Base-by-base conservation (phyloP, 2,888 invertebrate species). In the Augiades crinisus region DNA sequence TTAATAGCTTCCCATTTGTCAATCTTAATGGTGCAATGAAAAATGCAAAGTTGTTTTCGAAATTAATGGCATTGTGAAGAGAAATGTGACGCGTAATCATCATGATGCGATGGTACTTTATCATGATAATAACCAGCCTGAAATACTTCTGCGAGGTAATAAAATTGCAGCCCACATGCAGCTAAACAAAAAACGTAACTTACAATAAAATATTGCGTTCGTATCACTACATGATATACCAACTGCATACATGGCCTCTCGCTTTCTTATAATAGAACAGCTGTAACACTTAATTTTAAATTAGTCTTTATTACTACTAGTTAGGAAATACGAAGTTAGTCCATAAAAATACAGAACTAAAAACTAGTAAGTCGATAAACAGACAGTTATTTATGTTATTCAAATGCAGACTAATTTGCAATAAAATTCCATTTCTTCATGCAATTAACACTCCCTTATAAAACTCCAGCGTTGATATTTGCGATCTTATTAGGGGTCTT, bases 21-120 rank as follows among this genome's bases (percentile, higher is more conserved):
- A 50, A 44, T 50, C 50, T 50, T 50, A 50, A 50, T 50, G 43
- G 37, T 16, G 36, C 43, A 50, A 37, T 50, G 43, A 50, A 50
- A 50, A 50, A 50, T 44, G 50, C 50, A 50, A 47, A 47, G 43
- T 50, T 36, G 50, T 50, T 36, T 41, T 4, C 36, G 36, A 30
- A 50, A 50, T 43, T 49, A 24, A 49, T 43, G 40, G 34, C 5
- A 10, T 41, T 49, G 49, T 41, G 33, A 41, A 41, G 24, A 34
- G 49, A 49, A 38, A 47, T 33, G 33, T 49, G 49, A 49, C 49
- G 27, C 22, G 14, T 10, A n/a, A 33, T 47, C 24, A 36, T 36
- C 17, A 43, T 50, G 41, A 34, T 34, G 34, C 13, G 30, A 27
- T 19, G 24, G 14, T 31, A 14, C 16, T 36, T 24, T 50, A 36